These are phyloP conservation scores for Labia minor DNA, from an alignment of 2,888 invertebrate species.

Conservation along the genomic window DNA sequence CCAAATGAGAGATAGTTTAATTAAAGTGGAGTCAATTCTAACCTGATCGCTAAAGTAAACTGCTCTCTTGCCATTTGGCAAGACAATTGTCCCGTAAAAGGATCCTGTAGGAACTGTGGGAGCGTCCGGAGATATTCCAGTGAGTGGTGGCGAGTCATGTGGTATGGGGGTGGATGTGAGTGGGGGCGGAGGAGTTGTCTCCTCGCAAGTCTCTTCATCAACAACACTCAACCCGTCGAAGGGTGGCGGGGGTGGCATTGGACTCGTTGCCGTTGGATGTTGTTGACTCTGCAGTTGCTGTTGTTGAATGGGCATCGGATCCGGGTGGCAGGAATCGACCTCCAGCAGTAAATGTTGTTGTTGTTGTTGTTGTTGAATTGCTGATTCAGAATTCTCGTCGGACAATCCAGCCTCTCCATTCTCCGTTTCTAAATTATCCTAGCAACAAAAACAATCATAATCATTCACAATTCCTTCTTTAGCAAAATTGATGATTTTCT, in stretches of 20 bases:
- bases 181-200: not conserved
- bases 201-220: slow-evolving; percentile 23
- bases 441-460: too few relatives aligned
- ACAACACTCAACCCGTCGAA: slow-evolving; percentile 29
- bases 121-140: not conserved
- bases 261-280: not conserved
- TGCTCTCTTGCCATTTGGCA: slow-evolving; percentile 22
- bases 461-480: too few relatives aligned
- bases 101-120: not conserved
- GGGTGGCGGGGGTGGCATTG: not conserved
- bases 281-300: not conserved
- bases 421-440: slow-evolving; percentile 26
- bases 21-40: too few relatives aligned
- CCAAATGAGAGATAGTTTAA: too few relatives aligned
- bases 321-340: not conserved
- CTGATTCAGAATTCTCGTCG: slow-evolving; percentile 23
- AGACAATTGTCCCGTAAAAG: slow-evolving; percentile 22
- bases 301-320: not conserved
- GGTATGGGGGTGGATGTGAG: not conserved
- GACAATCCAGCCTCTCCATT: slow-evolving; percentile 19
- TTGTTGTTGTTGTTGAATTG: not conserved
- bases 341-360: not conserved
- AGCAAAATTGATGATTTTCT: too few relatives aligned
- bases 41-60: slow-evolving; percentile 21
- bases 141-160: not conserved